Base-by-base conservation (phyloP, 2,797 vertebrate genomes). In the Psittacula derbiana region DNA sequence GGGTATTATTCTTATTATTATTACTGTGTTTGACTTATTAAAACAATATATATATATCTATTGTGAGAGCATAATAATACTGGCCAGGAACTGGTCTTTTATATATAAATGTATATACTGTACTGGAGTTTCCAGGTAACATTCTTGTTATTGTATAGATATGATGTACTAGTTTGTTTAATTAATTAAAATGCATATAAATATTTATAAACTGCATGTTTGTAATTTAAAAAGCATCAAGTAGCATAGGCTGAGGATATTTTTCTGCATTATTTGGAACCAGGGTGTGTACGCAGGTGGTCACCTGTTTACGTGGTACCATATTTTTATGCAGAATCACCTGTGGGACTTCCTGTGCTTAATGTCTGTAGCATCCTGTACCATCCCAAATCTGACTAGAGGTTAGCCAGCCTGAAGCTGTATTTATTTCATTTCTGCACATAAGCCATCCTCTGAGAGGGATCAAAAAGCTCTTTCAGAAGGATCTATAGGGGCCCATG, bases 171-270 rank as follows among this genome's bases (percentile, higher is more conserved):
- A 40, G 20, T 43, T 88, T 65, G 30, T 46, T 88, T 74, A 46
- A 83, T 84, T 80, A 61, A 72, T 72, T 87, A 41, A 91, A 93
- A 75, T 79, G 8, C 60, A 43, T 80, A 60, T 79, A 36, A 91
- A 83, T 94, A 88, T 72, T 88, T 88, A 61, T 62, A 61, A 69
- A n/a, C 18, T 78, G 8, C 3, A 5, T 28, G 23, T 62, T 70
- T 21, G 4, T 65, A 0, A 60, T 74, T 82, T 74, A 0, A 67
- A 82, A 82, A 67, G 3, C 20, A 33, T 40, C 11, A 30, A 47
- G 41, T 71, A 65, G 15, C 14, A 13, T 71, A 60, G 82, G 17
- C 11, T 67, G 12, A 71, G 27, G 28, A 7, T 70, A 21, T 76
- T 85, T 91, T 83, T 91, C 65, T 75, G n/a, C 5, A 5, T 79